Evolutionary conservation across 1,140 invertebrate species (phyloP), one percentile per base, ranked within the genome.

Genomic region (Coboldia fuscipes): DNA sequence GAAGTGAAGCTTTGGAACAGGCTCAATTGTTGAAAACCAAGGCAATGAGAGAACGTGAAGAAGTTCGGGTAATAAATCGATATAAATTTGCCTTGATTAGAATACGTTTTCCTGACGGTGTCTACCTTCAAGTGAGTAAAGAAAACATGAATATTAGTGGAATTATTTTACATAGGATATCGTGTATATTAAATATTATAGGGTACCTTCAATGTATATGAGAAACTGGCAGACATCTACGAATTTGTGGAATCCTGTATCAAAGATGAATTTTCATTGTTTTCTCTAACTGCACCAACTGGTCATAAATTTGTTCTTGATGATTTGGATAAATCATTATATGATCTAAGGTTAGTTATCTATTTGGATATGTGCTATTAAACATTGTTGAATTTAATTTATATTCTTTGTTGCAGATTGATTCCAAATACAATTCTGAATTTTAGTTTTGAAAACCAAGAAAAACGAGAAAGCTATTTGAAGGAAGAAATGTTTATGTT

Each of bases 11-110:
- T 18, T 63, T 81, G 12, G 85, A 92, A 48, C 73, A 66, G 46
- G 69, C 70, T 43, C 68, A 79, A 43, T 77, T 85, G 62, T 52
- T 96, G 2, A 61, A 81, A 35, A 94, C 89, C 0, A 90, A 88
- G 60, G 84, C 82, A 1, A 92, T 93, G 81, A 54, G 86, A 10
- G 86, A 93, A 53, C 76, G 77, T 43, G 78, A 89, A 31, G 82
- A 86, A 50, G 49, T 72, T 37, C 57, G 73, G 33, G 76, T 79
- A 47, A 63, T 78, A 43, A 63, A 72, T 35, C 76, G 77, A 54
- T 94, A 93, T 51, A 75, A 75, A 44, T 96, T 77, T 48, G 68
- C 77, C 5, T 56, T 92, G 2, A 74, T 94, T 30, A 56, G 88
- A 41, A 65, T 93, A 36, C 65, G 78, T 32, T 88, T 93, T 54